These are phyloP conservation scores for Timandra comae DNA, from an alignment of 2,888 invertebrate species.

Conservation along the genomic window DNA sequence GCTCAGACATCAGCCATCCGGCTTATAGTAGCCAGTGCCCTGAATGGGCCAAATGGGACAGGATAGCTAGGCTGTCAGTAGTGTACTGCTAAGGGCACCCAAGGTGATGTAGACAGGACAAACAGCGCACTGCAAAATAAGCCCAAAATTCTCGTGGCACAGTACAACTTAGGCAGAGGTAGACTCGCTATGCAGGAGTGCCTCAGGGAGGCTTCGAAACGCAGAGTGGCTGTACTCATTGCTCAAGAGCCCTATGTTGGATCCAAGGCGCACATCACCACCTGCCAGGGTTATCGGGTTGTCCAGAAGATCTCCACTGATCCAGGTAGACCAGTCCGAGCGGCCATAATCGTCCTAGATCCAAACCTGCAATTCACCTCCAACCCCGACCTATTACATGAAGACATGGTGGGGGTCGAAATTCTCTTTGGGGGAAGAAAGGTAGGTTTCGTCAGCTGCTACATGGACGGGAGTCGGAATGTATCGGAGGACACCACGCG, in stretches of 20 bases:
- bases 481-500: too few species aligned
- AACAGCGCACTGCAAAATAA: too few species aligned
- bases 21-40: slow-evolving; percentile 10
- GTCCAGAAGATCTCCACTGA: too few species aligned
- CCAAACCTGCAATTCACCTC: too few species aligned
- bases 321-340: too few species aligned
- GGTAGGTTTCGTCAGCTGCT: too few species aligned
- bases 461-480: too few species aligned
- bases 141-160: background rate
- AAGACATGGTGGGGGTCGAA: too few species aligned
- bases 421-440: too few species aligned
- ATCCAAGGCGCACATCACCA: background rate
- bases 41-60: slow-evolving; percentile 9
- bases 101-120: too few species aligned
- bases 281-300: background rate
- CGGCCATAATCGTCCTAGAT: too few species aligned
- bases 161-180: background rate
- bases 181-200: background rate
- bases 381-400: too few species aligned
- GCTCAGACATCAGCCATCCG: background rate
- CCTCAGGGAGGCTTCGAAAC: background rate
- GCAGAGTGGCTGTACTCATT: background rate
- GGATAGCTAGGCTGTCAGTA: slow-evolving; percentile 7
- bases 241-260: background rate
- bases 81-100: slow-evolving; percentile 14